Percentiles rank a stretch among this genome's conserved stretches.
These are phyloP conservation scores for Calephelis virginiensis DNA, from an alignment of 1,140 invertebrate species.

Conservation along the genomic window DNA sequence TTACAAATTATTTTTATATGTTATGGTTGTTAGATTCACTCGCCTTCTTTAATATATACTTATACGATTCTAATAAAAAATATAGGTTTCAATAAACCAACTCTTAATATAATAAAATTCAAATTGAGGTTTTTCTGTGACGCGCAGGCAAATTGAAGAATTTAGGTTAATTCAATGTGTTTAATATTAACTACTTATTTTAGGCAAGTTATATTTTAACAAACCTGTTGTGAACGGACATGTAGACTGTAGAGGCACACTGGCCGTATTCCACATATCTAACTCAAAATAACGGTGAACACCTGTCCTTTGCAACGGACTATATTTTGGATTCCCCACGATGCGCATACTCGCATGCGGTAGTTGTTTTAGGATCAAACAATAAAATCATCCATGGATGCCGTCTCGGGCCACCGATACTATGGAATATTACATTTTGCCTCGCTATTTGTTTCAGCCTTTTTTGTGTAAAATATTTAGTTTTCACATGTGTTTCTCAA, in stretches of 20 bases:
- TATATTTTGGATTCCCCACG: neutral
- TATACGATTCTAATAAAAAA: too few relatives aligned
- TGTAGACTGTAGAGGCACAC: neutral
- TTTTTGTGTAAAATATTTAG: neutral
- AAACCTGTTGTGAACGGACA: neutral
- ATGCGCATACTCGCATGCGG: neutral
- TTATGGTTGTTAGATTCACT: too few relatives aligned
- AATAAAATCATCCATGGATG: neutral
- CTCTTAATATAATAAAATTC: too few relatives aligned
- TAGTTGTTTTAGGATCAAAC: slow-evolving; percentile 8
- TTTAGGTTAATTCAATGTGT: too few relatives aligned
- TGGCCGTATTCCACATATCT: neutral
- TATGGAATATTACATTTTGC: neutral
- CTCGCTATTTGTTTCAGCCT: neutral
- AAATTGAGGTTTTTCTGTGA: too few relatives aligned
- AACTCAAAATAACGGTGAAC: neutral
- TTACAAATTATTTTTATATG: too few relatives aligned
- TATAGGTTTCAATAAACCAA: too few relatives aligned
- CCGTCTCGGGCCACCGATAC: neutral
- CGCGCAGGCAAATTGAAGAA: too few relatives aligned
- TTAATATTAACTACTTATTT: too few relatives aligned
- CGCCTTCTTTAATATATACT: too few relatives aligned
- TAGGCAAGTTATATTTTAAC: too few relatives aligned
- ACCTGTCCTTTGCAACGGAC: neutral
- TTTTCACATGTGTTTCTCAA: neutral